Percentiles rank a stretch among this genome's conserved stretches.
Evolutionary conservation across 2,888 invertebrate species (phyloP).

Genomic region (Heliconius sara): DNA sequence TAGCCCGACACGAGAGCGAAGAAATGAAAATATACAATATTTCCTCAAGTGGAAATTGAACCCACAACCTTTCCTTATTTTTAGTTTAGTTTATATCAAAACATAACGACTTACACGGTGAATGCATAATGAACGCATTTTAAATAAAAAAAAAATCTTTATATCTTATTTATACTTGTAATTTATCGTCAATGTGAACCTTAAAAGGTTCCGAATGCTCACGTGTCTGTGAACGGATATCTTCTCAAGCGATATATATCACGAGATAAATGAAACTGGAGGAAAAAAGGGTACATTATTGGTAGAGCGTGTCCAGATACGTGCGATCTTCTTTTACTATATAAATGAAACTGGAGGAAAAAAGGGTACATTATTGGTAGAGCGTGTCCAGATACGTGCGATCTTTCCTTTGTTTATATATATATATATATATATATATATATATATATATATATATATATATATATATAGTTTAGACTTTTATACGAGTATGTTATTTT

Average conservation of each 20-base stretch:
- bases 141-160: not conserved
- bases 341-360: slow-evolving; percentile 24
- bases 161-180: not conserved
- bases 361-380: slow-evolving; percentile 20
- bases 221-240: slow-evolving; percentile 38
- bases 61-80: no score
- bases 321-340: no score
- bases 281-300: slow-evolving; percentile 25
- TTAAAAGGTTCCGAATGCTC: slow-evolving; percentile 29
- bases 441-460: no score
- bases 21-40: no score
- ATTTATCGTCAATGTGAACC: slow-evolving; percentile 6
- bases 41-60: no score
- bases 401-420: not conserved
- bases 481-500: not conserved
- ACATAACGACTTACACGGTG: no score
- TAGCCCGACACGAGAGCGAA: no score
- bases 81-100: no score
- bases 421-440: not conserved
- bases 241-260: slow-evolving; percentile 33
- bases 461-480: no score
- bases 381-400: not conserved
- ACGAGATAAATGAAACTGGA: slow-evolving; percentile 23
- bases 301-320: not conserved
- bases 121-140: no score